These are phyloP conservation scores for Aramus guarauna DNA, from an alignment of 2,113 vertebrate species.

Conservation along the genomic window DNA sequence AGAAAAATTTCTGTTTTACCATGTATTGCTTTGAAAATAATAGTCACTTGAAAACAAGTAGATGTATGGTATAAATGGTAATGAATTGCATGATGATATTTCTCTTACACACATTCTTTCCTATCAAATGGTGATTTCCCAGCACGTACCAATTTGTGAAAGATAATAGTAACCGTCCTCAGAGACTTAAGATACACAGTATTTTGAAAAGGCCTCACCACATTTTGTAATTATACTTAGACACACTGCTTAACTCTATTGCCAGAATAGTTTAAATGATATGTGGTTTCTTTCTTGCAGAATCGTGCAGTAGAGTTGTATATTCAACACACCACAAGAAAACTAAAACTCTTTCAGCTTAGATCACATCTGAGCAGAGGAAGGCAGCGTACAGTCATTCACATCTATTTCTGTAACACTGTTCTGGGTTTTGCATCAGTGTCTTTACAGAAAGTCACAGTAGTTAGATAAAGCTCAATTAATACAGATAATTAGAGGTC, in stretches of 20 bases:
- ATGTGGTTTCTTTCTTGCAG: neutral
- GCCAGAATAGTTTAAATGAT: neutral
- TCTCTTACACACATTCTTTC: neutral
- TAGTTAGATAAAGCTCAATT: neutral
- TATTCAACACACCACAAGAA: neutral
- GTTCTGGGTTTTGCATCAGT: neutral
- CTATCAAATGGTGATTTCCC: neutral
- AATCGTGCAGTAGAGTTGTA: neutral
- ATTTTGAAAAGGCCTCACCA: neutral
- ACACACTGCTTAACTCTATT: neutral
- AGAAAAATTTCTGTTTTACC: neutral
- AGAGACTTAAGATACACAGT: neutral
- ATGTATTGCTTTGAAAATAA: neutral
- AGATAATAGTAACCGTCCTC: neutral
- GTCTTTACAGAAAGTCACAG: neutral
- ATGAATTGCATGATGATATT: fast-evolving
- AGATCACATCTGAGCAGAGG: neutral
- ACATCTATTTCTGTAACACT: neutral
- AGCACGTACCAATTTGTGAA: neutral
- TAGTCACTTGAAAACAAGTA: neutral
- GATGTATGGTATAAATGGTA: neutral
- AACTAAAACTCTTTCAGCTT: neutral
- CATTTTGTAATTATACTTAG: neutral
- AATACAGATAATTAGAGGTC: neutral
- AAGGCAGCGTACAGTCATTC: neutral